Conservation (phyloP, 2,797 vertebrate genomes). For the Crocidura indochinensis region DNA sequence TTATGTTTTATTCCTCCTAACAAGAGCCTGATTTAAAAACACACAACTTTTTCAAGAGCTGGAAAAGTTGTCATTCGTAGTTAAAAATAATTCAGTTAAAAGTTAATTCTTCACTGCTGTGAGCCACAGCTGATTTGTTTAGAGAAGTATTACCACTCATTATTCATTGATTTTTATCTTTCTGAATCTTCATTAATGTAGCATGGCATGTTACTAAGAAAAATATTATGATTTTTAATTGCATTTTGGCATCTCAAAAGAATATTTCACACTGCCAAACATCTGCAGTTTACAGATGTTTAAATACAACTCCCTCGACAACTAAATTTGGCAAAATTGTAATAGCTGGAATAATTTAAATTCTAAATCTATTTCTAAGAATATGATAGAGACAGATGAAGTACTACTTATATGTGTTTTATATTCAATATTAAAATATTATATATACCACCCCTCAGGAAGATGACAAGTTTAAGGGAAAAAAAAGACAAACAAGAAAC, state of each 20-base stretch:
- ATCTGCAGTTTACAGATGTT: constrained; percentile 88
- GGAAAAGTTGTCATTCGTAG: constrained; percentile 42
- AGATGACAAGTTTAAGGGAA: constrained; percentile 84
- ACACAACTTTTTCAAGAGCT: not conserved
- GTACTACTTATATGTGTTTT: constrained; percentile 74
- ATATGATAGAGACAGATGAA: constrained; percentile 74
- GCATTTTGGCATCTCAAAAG: constrained; percentile 82
- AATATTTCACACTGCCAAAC: constrained; percentile 79
- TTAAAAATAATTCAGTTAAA: constrained; percentile 73
- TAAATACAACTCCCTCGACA: constrained; percentile 79
- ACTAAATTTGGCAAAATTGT: constrained; percentile 84
- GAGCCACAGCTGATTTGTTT: constrained; percentile 28
- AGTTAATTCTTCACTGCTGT: constrained; percentile 21
- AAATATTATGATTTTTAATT: constrained; percentile 85
- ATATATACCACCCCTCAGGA: constrained; percentile 20
- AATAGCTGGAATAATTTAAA: constrained; percentile 80
- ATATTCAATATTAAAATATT: constrained; percentile 75
- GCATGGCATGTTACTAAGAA: constrained; percentile 81
- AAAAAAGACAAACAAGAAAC: constrained; percentile 79
- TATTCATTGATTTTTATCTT: constrained; percentile 76
- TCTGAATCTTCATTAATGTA: constrained; percentile 77
- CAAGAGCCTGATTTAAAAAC: constrained; percentile 3
- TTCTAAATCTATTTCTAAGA: constrained; percentile 82
- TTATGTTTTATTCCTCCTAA: constrained; percentile 27
- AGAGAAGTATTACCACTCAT: constrained; percentile 71